Evolutionary conservation across 2,113 vertebrate genomes (phyloP).

Genomic region (human (Homo sapiens)): DNA sequence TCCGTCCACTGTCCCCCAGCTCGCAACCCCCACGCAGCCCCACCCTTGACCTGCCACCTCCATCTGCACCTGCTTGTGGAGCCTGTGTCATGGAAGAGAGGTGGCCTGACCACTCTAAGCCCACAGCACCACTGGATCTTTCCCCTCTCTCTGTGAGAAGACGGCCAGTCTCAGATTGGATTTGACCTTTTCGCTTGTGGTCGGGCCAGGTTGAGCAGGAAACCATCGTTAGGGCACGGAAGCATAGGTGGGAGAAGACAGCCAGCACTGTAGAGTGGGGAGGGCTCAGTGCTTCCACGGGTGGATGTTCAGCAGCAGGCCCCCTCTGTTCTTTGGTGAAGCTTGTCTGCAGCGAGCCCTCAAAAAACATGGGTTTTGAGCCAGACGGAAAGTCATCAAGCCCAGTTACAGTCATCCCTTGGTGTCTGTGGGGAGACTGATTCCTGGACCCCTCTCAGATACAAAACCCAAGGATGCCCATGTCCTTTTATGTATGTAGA

Average conservation of each 20-base stretch:
- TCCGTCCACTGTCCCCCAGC: too few relatives aligned
- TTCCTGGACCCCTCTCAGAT: background rate
- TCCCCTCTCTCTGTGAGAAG: background rate
- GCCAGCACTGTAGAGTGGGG: background rate
- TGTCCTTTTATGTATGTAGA: background rate
- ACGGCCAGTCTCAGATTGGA: background rate
- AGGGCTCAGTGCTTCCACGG: background rate
- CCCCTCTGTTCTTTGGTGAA: background rate
- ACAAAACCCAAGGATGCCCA: background rate
- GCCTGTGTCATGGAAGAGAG: background rate
- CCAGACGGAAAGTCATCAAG: background rate
- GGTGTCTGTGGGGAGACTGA: background rate
- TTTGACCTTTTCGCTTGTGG: background rate
- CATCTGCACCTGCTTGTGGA: background rate
- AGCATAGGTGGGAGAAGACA: background rate
- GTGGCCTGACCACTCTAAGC: background rate
- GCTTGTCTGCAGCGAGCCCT: background rate
- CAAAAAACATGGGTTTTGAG: background rate
- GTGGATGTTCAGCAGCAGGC: background rate
- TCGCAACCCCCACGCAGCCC: fast-evolving
- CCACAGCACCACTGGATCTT: background rate
- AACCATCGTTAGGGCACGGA: background rate
- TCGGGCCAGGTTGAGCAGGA: background rate
- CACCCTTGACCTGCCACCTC: background rate
- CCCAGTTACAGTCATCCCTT: background rate